Base-by-base conservation (phyloP, 2,888 invertebrate genomes). In the Andrena dorsata region DNA sequence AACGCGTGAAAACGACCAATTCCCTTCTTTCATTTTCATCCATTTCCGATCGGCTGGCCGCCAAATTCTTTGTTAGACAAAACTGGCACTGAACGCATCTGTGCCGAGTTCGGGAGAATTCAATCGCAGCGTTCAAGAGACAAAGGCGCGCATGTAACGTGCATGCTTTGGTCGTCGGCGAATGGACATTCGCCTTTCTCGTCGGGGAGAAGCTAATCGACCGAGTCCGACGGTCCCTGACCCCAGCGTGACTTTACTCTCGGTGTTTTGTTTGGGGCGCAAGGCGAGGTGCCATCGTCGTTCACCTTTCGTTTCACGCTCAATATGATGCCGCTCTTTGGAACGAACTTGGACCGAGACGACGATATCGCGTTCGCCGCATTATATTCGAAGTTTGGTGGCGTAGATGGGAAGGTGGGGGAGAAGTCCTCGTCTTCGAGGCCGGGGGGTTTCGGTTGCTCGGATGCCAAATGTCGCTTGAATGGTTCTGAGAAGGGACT, bases 231-330 rank as follows among this genome's bases (percentile, higher is more conserved):
- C n/a, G 93, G 92, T 49, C 90, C 92, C 74, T 93, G 93, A 56
- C 93, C 92, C 93, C 93, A 93, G 56, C 93, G 90, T 20, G 93
- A 92, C 74, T 93, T 93, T 70, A 90, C 89, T 82, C 93, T 90
- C 53, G 90, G 81, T 7, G 83, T 53, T 83, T 92, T 93, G 7
- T 65, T 60, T 5, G 90, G 73, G n/a, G 87, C 74, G 8, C 75
- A 68, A 20, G 79, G 23, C 1, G 56, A 35, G 8, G 51, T 77
- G 35, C 69, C 74, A 10, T 91, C 91, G 0, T 92, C 92, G 66
- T 60, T 80, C 0, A 86, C 26, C 81, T 93, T 93, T 8, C 93
- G 90, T 69, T 93, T 93, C 3, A 92, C 89, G 84, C 88, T 90
- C 41, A 93, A 23, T 58, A 93, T 91, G 41, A 92, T 88, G 35